Conservation (phyloP, 2,797 vertebrate genomes). For the Meriones psammophilus region DNA sequence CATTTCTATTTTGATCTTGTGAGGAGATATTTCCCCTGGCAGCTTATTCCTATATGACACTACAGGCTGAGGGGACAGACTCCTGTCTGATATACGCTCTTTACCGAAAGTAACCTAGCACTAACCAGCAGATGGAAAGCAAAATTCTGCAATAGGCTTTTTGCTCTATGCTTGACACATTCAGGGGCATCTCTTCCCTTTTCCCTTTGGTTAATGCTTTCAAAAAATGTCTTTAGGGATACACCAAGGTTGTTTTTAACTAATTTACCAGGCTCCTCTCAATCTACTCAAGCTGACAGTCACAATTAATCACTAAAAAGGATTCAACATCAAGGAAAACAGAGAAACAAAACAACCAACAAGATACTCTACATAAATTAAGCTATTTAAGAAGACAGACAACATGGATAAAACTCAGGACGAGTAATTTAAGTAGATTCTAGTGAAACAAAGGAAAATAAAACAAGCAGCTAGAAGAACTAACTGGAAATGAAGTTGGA, state of each 20-base stretch:
- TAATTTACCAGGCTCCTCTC: not conserved
- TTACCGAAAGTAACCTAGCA: not conserved
- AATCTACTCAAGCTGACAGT: not conserved
- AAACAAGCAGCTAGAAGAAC: not conserved
- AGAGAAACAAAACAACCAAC: not conserved
- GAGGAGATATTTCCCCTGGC: not conserved
- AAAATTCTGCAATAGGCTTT: not conserved
- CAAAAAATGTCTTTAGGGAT: not conserved
- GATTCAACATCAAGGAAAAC: not conserved
- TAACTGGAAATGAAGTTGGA: not conserved
- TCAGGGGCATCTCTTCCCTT: not conserved
- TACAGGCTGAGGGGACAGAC: not conserved
- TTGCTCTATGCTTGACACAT: not conserved
- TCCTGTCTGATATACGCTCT: not conserved
- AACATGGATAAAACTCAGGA: not conserved
- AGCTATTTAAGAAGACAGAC: not conserved
- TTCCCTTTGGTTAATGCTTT: not conserved
- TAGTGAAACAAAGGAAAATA: not conserved
- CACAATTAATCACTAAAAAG: not conserved
- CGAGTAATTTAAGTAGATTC: not conserved
- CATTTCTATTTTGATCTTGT: not conserved
- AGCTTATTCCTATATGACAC: rapidly evolving
- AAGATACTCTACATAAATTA: not conserved
- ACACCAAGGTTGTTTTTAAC: no score
- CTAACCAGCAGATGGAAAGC: not conserved